Evolutionary conservation across 2,113 vertebrate genomes (phyloP), one percentile per base, ranked within the genome.

Genomic region (Mobula hypostoma): DNA sequence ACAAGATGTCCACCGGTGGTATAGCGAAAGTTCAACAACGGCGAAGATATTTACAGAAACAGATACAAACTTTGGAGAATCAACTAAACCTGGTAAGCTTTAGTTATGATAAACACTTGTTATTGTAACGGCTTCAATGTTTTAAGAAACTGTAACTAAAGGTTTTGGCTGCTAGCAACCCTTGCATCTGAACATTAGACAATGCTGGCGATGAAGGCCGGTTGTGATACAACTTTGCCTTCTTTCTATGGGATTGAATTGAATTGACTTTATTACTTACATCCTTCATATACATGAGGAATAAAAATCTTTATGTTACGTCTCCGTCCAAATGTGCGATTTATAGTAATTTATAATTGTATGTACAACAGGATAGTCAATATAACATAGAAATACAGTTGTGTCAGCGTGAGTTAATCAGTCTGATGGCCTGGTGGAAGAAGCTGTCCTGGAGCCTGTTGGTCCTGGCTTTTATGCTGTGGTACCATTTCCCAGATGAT

Each of bases 11-110:
- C 9, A 27, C 40, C 12, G 70, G 91, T 24, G 91, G 91, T 2
- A 9, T 74, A 8, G 56, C 40, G 68, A 74, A 24, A 29, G 40
- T 76, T 72, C 91, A 93, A 40, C 68, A 93, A 48, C 91, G 70
- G 12, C 91, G 91, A 8, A 66, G n/a, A 40, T 7, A 0, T 24
- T 91, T 96, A 24, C 94, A 96, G 76, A 95, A 95, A 74, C 79
- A 78, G 66, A 94, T 94, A 0, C 91, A 95, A 1, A 32, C 29
- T 0, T 85, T 95, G 94, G 95, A 96, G 66, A n/a, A 17, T 19
- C 40, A 0, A 0, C 94, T 96, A 0, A 80, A 94, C 29, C 94
- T 80, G 0, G 95, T 96, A 90, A 95, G 95, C 63, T 1, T 5
- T 48, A 56, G 40, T 48, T 21, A 56, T 21, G 8, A 7, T 93